Conservation (phyloP, 2,113 vertebrate species). For the Gila orcuttii region DNA sequence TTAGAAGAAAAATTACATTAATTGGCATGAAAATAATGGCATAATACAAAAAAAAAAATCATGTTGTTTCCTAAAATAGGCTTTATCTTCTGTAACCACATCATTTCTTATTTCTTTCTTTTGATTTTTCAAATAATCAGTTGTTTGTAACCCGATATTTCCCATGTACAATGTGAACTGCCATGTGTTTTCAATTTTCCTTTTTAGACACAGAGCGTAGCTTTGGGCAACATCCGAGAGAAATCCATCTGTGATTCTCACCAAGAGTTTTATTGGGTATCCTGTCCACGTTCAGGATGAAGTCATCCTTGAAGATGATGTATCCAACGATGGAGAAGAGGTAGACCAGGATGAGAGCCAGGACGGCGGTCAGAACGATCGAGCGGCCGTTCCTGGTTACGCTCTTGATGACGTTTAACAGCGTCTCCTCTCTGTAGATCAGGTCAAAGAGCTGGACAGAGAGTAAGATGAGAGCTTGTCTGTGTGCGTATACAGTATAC, state of each 20-base stretch:
- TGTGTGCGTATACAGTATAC: background rate
- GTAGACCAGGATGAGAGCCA: constrained; percentile 97
- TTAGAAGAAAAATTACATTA: background rate
- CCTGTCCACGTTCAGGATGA: constrained; percentile 94
- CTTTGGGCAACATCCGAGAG: background rate
- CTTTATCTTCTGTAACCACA: background rate
- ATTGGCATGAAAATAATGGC: background rate
- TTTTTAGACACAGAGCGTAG: background rate
- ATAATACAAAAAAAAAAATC: background rate
- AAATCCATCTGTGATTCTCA: constrained; percentile 48
- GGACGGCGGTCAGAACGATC: constrained; percentile 94
- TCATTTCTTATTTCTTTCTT: background rate
- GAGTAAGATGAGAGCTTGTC: background rate
- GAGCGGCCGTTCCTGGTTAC: constrained; percentile 97
- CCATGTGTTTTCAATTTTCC: background rate
- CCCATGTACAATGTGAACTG: too few relatives aligned
- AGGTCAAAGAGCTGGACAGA: constrained; percentile 91
- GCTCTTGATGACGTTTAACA: constrained; percentile 98
- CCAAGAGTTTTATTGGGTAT: constrained; percentile 90
- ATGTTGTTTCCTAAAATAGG: background rate
- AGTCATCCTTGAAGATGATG: constrained; percentile 98
- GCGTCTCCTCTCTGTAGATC: constrained; percentile 95
- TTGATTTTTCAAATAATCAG: background rate
- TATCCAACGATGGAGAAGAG: constrained; percentile 99
- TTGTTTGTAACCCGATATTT: background rate